A percentile compares a stretch with the other conserved stretches of the same genome.
Evolutionary conservation across 1,140 invertebrate species (phyloP).

Genomic region (Armadillidium nasatum): DNA sequence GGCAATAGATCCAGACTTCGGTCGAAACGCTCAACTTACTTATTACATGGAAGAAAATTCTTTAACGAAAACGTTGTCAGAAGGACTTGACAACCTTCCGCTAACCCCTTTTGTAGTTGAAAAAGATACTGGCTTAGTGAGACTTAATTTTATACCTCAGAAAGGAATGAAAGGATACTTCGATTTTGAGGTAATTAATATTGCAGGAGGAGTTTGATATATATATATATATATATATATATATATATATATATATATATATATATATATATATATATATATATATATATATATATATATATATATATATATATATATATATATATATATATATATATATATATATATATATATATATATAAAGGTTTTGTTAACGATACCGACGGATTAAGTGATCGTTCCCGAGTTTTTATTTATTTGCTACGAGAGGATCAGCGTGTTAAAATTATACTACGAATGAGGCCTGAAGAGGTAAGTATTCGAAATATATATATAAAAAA

Average conservation of each 20-base stretch:
- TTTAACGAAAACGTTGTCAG: conserved; percentile 69
- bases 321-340: too few relatives aligned
- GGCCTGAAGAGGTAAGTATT: conserved; percentile 77
- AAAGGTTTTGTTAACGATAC: conserved; percentile 38
- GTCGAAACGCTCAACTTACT: conserved; percentile 65
- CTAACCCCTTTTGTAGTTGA: conserved; percentile 78
- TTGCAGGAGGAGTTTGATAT: too few relatives aligned
- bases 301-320: too few relatives aligned
- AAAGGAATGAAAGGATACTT: conserved; percentile 96
- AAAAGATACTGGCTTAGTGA: conserved; percentile 69
- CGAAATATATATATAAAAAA: too few relatives aligned
- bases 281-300: background rate
- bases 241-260: conserved; percentile 38
- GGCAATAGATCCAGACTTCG: conserved; percentile 76
- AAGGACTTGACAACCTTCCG: conserved; percentile 74
- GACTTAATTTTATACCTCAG: conserved; percentile 90
- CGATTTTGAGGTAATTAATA: conserved; percentile 78
- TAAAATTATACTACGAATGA: conserved; percentile 80
- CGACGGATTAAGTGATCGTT: conserved; percentile 56
- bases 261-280: background rate
- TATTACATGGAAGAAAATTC: conserved; percentile 73
- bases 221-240: background rate
- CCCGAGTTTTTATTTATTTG: conserved; percentile 82
- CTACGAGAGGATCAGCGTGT: conserved; percentile 88
- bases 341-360: too few relatives aligned